Conservation (phyloP, 2,888 invertebrate genomes). For the Matsumyia berberina region DNA sequence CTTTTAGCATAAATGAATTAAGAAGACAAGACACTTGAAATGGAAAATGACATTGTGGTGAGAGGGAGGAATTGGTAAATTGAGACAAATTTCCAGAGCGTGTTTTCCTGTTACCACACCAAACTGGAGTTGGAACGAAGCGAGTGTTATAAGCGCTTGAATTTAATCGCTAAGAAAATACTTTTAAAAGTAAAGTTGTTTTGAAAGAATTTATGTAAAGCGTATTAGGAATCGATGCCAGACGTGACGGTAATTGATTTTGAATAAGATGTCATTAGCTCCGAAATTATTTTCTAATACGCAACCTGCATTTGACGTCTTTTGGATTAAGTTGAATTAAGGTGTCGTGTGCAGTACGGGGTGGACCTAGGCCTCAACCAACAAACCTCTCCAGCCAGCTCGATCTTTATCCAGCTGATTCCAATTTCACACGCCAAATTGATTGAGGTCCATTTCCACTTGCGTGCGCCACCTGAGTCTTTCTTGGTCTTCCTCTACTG, state of each 20-base stretch:
- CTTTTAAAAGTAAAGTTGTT: constrained; percentile 29
- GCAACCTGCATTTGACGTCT: too few species aligned
- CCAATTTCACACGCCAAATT: too few species aligned
- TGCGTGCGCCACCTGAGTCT: too few species aligned
- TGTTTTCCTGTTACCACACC: constrained; percentile 26
- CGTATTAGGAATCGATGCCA: neutral
- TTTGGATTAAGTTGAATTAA: too few species aligned
- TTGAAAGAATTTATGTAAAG: constrained; percentile 3
- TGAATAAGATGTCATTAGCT: neutral
- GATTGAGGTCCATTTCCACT: too few species aligned
- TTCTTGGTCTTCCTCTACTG: too few species aligned
- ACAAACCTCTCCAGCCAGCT: too few species aligned
- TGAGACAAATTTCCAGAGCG: constrained; percentile 45
- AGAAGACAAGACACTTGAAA: constrained; percentile 6
- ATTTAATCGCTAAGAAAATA: constrained; percentile 63
- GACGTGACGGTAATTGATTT: neutral
- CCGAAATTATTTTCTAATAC: too few species aligned
- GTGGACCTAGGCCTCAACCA: too few species aligned
- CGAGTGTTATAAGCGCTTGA: constrained; percentile 17
- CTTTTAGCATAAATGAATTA: constrained; percentile 54
- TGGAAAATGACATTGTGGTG: neutral
- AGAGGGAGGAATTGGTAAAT: constrained; percentile 34
- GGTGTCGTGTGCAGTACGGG: too few species aligned
- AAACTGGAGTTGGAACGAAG: constrained; percentile 32
- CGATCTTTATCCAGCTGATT: too few species aligned